Evolutionary conservation across 2,113 vertebrate genomes (phyloP).

Genomic region (cattle (Bos taurus)): ARS-UCD2.0 NC_037342.1:53618501-53619000

Average conservation of each 20-base stretch:
- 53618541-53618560: neutral
- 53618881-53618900: neutral
- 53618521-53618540: slow-evolving; percentile 1
- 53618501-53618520: neutral
- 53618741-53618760: neutral
- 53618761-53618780: slow-evolving; percentile 24
- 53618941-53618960: neutral
- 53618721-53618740: neutral
- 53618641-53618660: neutral
- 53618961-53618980: neutral
- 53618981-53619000: neutral
- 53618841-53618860: neutral
- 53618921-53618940: neutral
- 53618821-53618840: neutral
- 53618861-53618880: neutral
- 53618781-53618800: neutral
- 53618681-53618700: neutral
- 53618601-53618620: neutral
- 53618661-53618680: neutral
- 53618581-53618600: neutral
- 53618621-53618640: neutral
- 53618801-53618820: neutral
- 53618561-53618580: neutral
- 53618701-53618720: neutral
- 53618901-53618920: neutral